A percentile compares a stretch with the other conserved stretches of the same genome.
phyloP scores from a whole-genome alignment of 23 tunicate genomes.

The Clavelina lepadiformis region DNA sequence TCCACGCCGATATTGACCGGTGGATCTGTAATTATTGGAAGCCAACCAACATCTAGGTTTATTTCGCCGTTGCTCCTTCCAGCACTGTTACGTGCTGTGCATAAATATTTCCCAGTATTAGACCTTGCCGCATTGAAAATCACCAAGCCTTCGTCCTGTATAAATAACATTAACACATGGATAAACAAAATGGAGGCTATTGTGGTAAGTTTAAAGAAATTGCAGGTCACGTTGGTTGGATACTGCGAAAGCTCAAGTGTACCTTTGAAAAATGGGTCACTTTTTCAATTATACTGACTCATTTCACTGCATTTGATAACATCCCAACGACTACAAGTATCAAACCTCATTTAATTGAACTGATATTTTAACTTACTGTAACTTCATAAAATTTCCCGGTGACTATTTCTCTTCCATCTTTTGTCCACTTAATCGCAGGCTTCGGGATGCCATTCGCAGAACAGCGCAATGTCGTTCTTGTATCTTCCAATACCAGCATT shows the following conservation, averaged over 20 bases:
- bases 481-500: conserved; percentile 73
- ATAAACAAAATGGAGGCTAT: neutral
- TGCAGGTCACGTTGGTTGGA: neutral
- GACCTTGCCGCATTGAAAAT: conserved; percentile 36
- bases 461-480: conserved; percentile 41
- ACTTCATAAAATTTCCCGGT: conserved; percentile 43
- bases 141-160: conserved; percentile 51
- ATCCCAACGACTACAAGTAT: too few species aligned
- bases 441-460: conserved; percentile 65
- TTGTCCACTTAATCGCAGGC: conserved; percentile 72
- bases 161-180: neutral
- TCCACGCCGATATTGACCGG: conserved; percentile 70
- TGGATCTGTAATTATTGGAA: conserved; percentile 34
- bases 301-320: neutral
- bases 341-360: too few species aligned
- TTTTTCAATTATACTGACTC: neutral
- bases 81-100: conserved; percentile 60
- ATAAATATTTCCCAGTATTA: conserved; percentile 55
- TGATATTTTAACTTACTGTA: conserved; percentile 26
- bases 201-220: neutral
- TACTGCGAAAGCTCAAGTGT: neutral
- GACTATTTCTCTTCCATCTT: conserved; percentile 30
- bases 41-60: conserved; percentile 48
- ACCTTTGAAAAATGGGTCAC: neutral
- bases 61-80: conserved; percentile 43